Percentiles rank a stretch among this genome's conserved stretches.
phyloP scores from a whole-genome alignment of 2,113 vertebrate genomes.

The Ceuthmochares aereus region DNA sequence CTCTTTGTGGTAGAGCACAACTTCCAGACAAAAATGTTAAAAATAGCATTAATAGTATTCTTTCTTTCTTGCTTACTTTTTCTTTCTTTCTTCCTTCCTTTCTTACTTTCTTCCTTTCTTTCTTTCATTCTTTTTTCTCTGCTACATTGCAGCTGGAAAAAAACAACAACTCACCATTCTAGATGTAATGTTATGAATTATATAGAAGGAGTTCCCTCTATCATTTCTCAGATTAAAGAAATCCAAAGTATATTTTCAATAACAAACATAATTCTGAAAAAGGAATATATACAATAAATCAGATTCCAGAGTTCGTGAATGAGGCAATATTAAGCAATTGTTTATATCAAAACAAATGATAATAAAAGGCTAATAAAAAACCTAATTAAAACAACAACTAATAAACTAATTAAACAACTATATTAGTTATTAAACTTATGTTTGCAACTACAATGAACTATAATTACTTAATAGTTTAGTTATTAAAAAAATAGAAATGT shows the following conservation, averaged over 20 bases:
- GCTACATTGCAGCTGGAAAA: neutral
- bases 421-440: no score
- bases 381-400: no score
- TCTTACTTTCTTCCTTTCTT: no score
- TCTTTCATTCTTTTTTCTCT: neutral
- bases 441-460: neutral
- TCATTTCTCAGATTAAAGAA: neutral
- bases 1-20: neutral
- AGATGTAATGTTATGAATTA: neutral
- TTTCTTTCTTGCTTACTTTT: no score
- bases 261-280: neutral
- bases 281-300: neutral
- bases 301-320: neutral
- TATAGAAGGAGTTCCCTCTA: neutral
- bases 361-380: neutral
- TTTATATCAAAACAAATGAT: neutral
- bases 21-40: neutral
- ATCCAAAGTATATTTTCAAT: neutral
- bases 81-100: fast-evolving
- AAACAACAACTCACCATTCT: neutral
- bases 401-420: no score
- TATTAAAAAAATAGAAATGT: neutral
- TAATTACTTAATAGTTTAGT: neutral
- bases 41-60: neutral
- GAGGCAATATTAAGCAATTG: neutral